A percentile compares a stretch with the other conserved stretches of the same genome.
Conservation (phyloP, 2,797 vertebrate genomes). For the Chiroxiphia lanceolata region DNA sequence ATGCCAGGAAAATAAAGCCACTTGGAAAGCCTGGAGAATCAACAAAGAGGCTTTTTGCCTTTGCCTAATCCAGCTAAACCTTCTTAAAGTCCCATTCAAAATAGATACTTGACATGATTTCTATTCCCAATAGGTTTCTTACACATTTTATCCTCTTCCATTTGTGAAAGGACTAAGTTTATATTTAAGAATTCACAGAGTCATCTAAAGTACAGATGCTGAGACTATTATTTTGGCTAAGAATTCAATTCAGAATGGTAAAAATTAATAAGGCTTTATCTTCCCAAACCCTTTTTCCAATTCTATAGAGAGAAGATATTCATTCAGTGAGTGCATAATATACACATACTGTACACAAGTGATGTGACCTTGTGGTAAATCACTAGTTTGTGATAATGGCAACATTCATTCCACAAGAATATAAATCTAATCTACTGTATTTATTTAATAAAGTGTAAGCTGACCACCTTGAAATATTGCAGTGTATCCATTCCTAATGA, state of each 20-base stretch:
- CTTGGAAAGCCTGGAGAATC: constrained; percentile 21
- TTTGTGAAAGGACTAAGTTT: neutral
- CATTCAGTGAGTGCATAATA: neutral
- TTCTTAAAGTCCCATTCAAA: constrained; percentile 17
- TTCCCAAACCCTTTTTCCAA: neutral
- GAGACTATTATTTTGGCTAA: neutral
- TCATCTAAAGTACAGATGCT: neutral
- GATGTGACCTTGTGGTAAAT: neutral
- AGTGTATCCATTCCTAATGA: neutral
- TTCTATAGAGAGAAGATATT: neutral
- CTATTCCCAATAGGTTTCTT: neutral
- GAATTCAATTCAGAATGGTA: neutral
- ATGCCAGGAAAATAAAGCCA: constrained; percentile 31
- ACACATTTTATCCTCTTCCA: neutral
- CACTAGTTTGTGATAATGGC: neutral
- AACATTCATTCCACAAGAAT: neutral
- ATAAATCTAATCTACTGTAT: neutral
- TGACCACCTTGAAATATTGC: neutral
- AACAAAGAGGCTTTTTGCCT: constrained; percentile 36
- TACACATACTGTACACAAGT: neutral
- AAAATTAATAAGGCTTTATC: neutral
- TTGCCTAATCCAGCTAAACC: constrained; percentile 44
- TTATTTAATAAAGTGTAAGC: neutral
- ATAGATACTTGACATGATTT: neutral
- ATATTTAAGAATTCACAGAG: neutral